phyloP scores from a whole-genome alignment of 2,113 vertebrate species.

The Clarias batrachus region DNA sequence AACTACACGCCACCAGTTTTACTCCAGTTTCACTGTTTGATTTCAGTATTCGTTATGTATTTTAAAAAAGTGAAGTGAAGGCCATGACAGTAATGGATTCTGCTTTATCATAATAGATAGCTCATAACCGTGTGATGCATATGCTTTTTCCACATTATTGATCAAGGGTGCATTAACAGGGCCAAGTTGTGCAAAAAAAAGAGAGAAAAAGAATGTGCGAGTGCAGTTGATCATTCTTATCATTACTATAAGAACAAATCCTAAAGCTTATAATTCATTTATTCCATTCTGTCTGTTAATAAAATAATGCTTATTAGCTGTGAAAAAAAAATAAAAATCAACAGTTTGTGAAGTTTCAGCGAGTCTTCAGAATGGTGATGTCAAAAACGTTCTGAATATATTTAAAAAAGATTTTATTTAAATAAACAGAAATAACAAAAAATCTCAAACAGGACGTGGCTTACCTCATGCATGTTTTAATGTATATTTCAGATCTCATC shows the following conservation, averaged over 20 bases:
- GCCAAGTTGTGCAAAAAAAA: not conserved
- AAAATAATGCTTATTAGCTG: not conserved
- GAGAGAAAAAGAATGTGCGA: not conserved
- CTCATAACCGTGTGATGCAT: not conserved
- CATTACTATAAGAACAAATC: not conserved
- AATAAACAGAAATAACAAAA: not conserved
- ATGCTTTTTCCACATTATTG: not conserved
- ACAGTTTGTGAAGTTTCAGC: not conserved
- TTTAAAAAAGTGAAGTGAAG: not conserved
- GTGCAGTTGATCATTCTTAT: not conserved
- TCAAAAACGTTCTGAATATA: not conserved
- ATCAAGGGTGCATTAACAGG: conserved; percentile 12
- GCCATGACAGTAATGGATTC: not conserved
- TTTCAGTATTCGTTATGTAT: conserved; percentile 11
- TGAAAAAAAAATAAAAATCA: not conserved
- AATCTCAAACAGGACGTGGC: not conserved
- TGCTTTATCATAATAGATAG: not conserved
- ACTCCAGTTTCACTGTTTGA: not conserved
- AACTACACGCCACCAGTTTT: too few relatives aligned
- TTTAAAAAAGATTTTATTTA: not conserved
- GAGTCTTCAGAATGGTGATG: not conserved
- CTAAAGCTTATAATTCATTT: not conserved
- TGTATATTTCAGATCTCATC: conserved; percentile 28
- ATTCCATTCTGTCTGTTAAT: not conserved
- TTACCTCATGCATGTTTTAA: conserved; percentile 6